Evolutionary conservation across 2,888 invertebrate genomes (phyloP), one percentile per base, ranked within the genome.

Genomic region (Diaphora mendica): DNA sequence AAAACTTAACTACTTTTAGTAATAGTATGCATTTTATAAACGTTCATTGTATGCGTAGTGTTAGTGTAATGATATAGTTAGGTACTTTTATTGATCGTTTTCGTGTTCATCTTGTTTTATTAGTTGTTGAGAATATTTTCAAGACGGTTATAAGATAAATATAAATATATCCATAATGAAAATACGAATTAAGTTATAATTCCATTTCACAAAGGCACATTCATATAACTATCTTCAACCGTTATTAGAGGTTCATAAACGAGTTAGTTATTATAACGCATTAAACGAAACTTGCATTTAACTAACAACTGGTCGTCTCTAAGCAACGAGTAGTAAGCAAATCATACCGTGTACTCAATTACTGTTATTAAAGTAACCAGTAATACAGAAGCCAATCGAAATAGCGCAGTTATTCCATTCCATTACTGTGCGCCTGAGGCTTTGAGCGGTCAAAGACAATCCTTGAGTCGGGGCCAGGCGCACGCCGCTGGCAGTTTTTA

Each of bases 341-440:
- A 88, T 87, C 85, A 90, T 89, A 85, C 83, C 87, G 87, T 88
- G 87, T 84, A 87, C 80, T 88, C 79, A 83, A 93, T 91, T 88
- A 92, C 86, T 87, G 89, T 90, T 91, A 91, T 91, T 91, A 91
- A 91, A 88, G 87, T 88, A 89, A 91, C 91, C 90, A 88, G 87
- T 87, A 91, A 91, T 89, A 93, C 94, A 89, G 94, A 88, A 94
- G 94, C 93, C 90, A 90, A 92, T 91, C 90, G 90, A 88, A 90
- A 89, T 91, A 91, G 91, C 90, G 85, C 89, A 87, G 90, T 87
- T 90, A 90, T 88, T 90, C 84, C 79, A 85, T 87, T 90, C 86
- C 91, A 93, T 93, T 93, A 94, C 87, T 86, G 86, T 78, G 76
- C 80, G 93, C 94, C 93, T 79, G 86, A 82, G 93, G 94, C 93